Evolutionary conservation across 1,140 invertebrate genomes (phyloP), one percentile per base, ranked within the genome.

Genomic region (Aphaenogaster ashmeadi): DNA sequence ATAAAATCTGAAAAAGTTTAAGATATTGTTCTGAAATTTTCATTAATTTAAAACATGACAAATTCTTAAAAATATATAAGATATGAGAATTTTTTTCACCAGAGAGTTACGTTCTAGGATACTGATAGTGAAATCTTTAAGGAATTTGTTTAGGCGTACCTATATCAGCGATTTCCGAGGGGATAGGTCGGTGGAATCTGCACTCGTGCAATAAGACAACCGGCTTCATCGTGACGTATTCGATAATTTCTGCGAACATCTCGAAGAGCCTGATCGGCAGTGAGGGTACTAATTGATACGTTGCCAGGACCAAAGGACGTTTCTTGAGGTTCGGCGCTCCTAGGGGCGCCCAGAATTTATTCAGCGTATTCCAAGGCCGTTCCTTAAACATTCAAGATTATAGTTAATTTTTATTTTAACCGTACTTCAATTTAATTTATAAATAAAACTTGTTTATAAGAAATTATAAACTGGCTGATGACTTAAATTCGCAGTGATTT

Each of bases 191-290:
- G 44, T 94, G 88, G 86, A 88, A 92, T 87, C 96, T 92, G 0
- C 96, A 94, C 86, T 97, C 96, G 75, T 96, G 94, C 0, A 96
- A 74, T 0, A 97, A 88, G 41, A 95, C 94, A 0, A 95, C 94
- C 6, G 96, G 93, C 54, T 90, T 92, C 1, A 91, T 92, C 3
- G 95, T 92, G 18, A 94, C 93, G 4, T 93, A 92, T 89, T 96
- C 96, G 54, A 96, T 92, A 21, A 95, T 96, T 44, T 95, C 93
- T 13, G 95, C 93, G 0, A 96, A 58, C 1, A 94, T 90, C 72
- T 96, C 96, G 92, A 96, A 96, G 33, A 96, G 87, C 47, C 93
- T 93, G 2, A 96, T 94, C 2, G 96, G 96, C 62, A 96, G 74
- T 18, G 96, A 96, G 2, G 96, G 96, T 11, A 95, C 95, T 81